These are phyloP conservation scores for Oscheius sp. DNA, from an alignment of 2,888 invertebrate species.

Conservation along the genomic window DNA sequence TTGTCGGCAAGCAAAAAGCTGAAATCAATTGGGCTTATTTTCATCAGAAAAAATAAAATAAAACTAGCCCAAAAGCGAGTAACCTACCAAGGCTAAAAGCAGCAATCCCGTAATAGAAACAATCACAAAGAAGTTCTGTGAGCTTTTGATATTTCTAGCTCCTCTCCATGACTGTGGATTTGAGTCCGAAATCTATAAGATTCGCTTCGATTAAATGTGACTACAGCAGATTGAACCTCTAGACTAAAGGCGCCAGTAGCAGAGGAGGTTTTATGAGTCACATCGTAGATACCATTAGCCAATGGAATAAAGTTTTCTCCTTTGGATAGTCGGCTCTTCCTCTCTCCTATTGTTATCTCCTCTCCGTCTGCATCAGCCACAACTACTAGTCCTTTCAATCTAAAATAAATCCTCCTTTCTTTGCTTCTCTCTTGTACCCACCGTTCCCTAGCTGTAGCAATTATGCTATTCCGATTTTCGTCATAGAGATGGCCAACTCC, in stretches of 20 bases:
- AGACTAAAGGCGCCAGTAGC: neutral
- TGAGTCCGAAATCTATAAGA: neutral
- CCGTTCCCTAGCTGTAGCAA: conserved; percentile 40
- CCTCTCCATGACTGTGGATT: conserved; percentile 5
- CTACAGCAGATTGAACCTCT: neutral
- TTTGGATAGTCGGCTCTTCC: neutral
- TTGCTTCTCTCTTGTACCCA: neutral
- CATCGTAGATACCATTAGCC: neutral
- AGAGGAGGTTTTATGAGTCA: neutral
- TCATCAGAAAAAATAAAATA: neutral
- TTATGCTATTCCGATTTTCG: conserved; percentile 59
- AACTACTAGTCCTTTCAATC: conserved; percentile 7
- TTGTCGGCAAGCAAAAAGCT: conserved; percentile 42
- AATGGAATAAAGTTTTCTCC: conserved; percentile 15
- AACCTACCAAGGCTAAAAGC: conserved; percentile 36
- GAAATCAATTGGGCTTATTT: neutral
- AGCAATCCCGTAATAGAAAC: conserved; percentile 26
- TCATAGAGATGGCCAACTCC: conserved; percentile 59
- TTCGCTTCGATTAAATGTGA: neutral
- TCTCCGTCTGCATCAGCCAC: conserved; percentile 19
- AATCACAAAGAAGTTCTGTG: conserved; percentile 11
- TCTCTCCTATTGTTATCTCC: neutral
- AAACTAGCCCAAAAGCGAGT: conserved; percentile 33
- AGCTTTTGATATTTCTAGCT: neutral
- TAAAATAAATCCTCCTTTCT: neutral